These are phyloP conservation scores for Himantopus leucocephalus DNA, from an alignment of 2,113 vertebrate genomes.

Conservation along the genomic window DNA sequence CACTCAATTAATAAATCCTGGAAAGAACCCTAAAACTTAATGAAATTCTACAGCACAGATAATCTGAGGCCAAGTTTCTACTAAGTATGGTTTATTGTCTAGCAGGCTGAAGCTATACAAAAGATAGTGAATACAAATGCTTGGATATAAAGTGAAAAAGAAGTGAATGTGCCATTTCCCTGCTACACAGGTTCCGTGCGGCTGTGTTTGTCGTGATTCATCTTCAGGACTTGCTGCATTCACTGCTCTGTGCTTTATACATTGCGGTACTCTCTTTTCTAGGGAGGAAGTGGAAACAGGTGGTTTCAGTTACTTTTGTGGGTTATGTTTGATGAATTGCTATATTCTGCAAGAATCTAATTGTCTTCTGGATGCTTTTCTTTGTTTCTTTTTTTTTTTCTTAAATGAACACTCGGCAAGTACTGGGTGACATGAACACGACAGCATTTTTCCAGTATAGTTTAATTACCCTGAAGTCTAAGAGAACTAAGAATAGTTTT, in stretches of 20 bases:
- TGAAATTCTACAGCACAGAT: background rate
- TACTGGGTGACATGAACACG: background rate
- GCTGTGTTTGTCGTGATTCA: background rate
- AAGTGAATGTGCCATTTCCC: background rate
- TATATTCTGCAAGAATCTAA: background rate
- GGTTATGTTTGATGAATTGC: background rate
- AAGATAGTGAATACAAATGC: background rate
- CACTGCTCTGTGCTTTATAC: background rate
- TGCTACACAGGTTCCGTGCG: background rate
- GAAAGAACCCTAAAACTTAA: background rate
- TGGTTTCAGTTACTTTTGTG: background rate
- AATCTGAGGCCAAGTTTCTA: background rate
- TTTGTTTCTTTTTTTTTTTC: background rate
- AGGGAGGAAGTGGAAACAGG: background rate
- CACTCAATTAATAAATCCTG: background rate
- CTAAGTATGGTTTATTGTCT: background rate
- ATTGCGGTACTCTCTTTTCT: rapidly evolving
- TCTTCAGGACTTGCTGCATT: background rate
- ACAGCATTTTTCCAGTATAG: background rate
- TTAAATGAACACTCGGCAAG: background rate
- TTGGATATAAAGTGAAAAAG: background rate
- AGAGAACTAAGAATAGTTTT: background rate
- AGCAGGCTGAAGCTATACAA: background rate
- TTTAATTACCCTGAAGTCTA: background rate
- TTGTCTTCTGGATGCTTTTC: background rate